Conservation (phyloP, 2,113 vertebrate species). For the Spheniscus mendiculus region DNA sequence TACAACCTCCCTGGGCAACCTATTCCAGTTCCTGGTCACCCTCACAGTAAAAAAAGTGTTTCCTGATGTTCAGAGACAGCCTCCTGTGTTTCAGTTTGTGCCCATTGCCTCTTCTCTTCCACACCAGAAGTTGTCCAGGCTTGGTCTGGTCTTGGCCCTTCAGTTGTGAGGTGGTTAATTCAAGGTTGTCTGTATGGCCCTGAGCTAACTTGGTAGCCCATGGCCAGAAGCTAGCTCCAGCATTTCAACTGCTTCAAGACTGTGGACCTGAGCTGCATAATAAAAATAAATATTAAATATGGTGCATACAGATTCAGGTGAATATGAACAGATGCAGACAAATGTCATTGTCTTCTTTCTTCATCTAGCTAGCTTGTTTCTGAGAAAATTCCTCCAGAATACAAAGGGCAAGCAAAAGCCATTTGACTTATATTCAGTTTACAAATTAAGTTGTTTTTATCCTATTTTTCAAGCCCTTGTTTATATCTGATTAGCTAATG, state of each 20-base stretch:
- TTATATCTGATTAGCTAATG: conserved; percentile 46
- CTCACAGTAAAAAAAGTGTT: not conserved
- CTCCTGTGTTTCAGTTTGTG: not conserved
- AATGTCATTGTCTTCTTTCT: not conserved
- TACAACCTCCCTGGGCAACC: not conserved
- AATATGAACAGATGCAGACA: not conserved
- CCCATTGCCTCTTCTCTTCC: not conserved
- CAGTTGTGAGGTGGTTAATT: not conserved
- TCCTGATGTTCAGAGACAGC: not conserved
- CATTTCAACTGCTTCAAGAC: not conserved
- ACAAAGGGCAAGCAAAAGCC: conserved; percentile 30
- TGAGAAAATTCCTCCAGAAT: not conserved
- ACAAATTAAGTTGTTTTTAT: conserved; percentile 18
- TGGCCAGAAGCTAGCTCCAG: not conserved
- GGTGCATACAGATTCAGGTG: not conserved
- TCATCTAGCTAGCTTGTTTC: not conserved
- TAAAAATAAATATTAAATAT: not conserved
- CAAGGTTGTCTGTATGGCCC: not conserved
- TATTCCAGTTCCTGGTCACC: not conserved
- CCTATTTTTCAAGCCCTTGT: not conserved
- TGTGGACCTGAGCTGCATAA: not conserved
- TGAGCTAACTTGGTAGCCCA: not conserved
- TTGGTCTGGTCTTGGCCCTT: not conserved
- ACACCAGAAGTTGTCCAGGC: not conserved
- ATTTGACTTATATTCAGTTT: not conserved